phyloP scores from a whole-genome alignment of 1,140 invertebrate species.

The Glossosoma conforme region DNA sequence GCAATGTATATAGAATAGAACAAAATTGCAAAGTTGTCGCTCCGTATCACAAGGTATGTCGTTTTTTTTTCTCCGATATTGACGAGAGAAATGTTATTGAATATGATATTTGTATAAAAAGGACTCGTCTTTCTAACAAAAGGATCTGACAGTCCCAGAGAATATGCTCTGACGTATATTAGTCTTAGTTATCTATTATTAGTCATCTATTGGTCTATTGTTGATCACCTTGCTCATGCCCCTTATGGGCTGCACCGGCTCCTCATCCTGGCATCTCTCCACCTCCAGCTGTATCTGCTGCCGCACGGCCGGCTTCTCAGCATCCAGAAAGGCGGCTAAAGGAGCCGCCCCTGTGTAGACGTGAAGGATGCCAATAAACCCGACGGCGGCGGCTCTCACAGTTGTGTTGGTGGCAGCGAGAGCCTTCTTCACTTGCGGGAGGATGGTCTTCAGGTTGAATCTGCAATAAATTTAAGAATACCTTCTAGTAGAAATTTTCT shows the following conservation, averaged over 20 bases:
- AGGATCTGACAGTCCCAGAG: too few species aligned
- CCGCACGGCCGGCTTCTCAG: slow-evolving; percentile 78
- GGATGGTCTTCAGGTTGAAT: slow-evolving; percentile 71
- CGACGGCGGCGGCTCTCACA: slow-evolving; percentile 70
- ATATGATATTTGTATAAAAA: too few species aligned
- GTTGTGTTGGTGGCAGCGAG: slow-evolving; percentile 78
- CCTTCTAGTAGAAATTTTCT: too few species aligned
- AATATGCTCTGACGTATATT: too few species aligned
- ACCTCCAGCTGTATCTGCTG: slow-evolving; percentile 86
- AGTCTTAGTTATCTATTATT: too few species aligned
- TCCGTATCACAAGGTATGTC: too few species aligned
- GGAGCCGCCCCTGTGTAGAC: slow-evolving; percentile 74
- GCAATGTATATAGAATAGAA: too few species aligned
- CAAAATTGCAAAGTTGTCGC: too few species aligned
- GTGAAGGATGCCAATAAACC: slow-evolving; percentile 64
- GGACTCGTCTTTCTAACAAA: too few species aligned
- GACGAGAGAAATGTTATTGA: too few species aligned
- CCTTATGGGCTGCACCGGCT: slow-evolving; percentile 65
- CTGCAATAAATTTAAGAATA: slow-evolving; percentile 46
- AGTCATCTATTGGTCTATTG: too few species aligned
- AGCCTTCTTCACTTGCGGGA: slow-evolving; percentile 79
- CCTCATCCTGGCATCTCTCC: slow-evolving; percentile 71
- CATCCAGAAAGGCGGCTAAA: slow-evolving; percentile 77
- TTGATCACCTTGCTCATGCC: slow-evolving; percentile 40
- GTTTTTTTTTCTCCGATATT: too few species aligned